Conservation (phyloP, 2,888 invertebrate species). For the Ennomos fuscantarius region DNA sequence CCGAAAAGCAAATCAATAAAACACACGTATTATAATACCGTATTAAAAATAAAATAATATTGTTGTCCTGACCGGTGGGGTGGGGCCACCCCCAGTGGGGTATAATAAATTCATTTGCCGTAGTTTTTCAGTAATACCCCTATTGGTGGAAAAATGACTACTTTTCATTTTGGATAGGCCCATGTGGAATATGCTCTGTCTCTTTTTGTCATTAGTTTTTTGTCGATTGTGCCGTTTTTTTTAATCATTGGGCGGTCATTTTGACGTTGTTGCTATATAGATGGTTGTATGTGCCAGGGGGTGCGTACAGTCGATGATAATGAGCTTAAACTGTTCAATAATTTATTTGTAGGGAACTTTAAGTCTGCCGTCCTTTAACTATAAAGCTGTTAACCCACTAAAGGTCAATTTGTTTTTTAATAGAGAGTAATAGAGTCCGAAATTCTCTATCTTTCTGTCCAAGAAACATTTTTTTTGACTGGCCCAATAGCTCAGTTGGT, state of each 20-base stretch:
- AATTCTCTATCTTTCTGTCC: too few relatives aligned
- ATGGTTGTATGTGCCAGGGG: conserved; percentile 4
- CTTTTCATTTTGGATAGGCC: conserved; percentile 70
- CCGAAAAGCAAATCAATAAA: conserved; percentile 35
- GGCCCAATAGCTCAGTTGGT: too few relatives aligned
- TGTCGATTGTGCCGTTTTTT: conserved; percentile 47
- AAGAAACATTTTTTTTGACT: too few relatives aligned
- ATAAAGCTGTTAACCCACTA: too few relatives aligned
- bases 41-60: conserved; percentile 75
- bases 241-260: conserved; percentile 42
- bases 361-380: too few relatives aligned
- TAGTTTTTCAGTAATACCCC: conserved; percentile 83
- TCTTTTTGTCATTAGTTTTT: conserved; percentile 65
- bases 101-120: conserved; percentile 81
- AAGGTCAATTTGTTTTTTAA: too few relatives aligned
- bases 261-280: conserved; percentile 10
- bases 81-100: conserved; percentile 51
- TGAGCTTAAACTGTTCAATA: conserved; percentile 17
- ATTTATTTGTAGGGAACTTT: conserved; percentile 21
- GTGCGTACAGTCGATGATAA: conserved; percentile 25
- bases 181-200: conserved; percentile 61
- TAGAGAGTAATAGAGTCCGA: too few relatives aligned
- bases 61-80: conserved; percentile 46
- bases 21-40: conserved; percentile 44
- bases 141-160: conserved; percentile 83